A percentile compares a stretch with the other conserved stretches of the same genome.
phyloP scores from a whole-genome alignment of 2,113 vertebrate genomes.

The Prunella himalayana region DNA sequence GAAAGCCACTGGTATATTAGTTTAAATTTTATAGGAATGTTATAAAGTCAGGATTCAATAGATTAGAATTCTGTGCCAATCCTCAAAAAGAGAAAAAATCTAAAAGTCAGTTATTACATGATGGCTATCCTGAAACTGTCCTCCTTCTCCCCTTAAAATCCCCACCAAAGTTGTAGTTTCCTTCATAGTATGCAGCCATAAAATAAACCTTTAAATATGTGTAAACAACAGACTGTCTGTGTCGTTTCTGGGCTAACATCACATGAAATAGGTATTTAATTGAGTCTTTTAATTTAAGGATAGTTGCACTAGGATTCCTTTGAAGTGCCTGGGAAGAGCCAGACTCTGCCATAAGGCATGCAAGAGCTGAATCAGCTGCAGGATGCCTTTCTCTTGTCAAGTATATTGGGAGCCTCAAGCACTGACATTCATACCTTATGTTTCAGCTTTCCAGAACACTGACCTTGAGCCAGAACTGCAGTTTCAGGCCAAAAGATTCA shows the following conservation, averaged over 20 bases:
- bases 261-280: not conserved
- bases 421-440: not conserved
- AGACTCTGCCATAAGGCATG: not conserved
- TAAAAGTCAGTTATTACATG: not conserved
- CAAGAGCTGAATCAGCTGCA: not conserved
- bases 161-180: not conserved
- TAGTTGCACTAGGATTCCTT: not conserved
- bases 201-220: not conserved
- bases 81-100: not conserved
- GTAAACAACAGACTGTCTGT: not conserved
- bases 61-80: not conserved
- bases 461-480: not conserved
- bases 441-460: slow-evolving; percentile 21
- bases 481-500: not conserved
- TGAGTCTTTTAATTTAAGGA: not conserved
- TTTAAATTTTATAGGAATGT: not conserved
- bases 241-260: not conserved
- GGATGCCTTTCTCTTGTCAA: not conserved
- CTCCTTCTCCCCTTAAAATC: not conserved
- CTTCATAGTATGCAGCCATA: not conserved
- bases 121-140: not conserved
- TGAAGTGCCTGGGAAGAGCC: not conserved
- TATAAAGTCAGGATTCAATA: not conserved
- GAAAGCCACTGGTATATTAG: not conserved
- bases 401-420: not conserved